Evolutionary conservation across 2,888 invertebrate species (phyloP).

Genomic region (Encarsia formosa): DNA sequence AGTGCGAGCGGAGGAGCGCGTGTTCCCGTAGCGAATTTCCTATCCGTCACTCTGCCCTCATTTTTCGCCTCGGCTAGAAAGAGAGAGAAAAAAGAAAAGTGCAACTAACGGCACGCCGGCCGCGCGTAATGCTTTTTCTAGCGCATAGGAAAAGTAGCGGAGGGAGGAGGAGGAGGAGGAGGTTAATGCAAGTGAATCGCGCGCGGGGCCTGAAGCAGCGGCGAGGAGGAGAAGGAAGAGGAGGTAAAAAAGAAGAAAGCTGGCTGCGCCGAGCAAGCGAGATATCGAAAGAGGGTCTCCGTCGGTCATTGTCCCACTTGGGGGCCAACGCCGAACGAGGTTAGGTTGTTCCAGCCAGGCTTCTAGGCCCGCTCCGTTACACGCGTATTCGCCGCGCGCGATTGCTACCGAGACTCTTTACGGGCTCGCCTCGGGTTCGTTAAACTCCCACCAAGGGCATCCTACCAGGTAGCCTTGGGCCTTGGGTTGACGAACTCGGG

Average conservation of each 20-base stretch:
- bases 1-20: too few relatives aligned
- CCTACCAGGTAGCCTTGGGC: too few relatives aligned
- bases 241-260: constrained; percentile 29
- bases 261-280: neutral
- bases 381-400: constrained; percentile 1
- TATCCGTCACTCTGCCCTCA: constrained; percentile 26
- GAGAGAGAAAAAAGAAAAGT: neutral
- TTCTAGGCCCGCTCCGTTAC: constrained; percentile 2
- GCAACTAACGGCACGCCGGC: constrained; percentile 12
- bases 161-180: neutral
- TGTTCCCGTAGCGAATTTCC: too few relatives aligned
- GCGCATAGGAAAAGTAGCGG: constrained; percentile 7
- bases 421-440: constrained; percentile 5
- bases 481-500: too few relatives aligned
- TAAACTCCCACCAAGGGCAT: too few relatives aligned
- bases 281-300: constrained; percentile 48
- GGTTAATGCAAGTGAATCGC: constrained; percentile 26
- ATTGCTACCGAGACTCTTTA: neutral
- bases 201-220: neutral
- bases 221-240: constrained; percentile 14
- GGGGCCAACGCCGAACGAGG: constrained; percentile 24
- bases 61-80: constrained; percentile 21
- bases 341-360: neutral
- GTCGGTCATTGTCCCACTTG: constrained; percentile 51
- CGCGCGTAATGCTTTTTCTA: constrained; percentile 25